Base-by-base conservation (phyloP, 2,113 vertebrate genomes). In the Catagonus wagneri region DNA sequence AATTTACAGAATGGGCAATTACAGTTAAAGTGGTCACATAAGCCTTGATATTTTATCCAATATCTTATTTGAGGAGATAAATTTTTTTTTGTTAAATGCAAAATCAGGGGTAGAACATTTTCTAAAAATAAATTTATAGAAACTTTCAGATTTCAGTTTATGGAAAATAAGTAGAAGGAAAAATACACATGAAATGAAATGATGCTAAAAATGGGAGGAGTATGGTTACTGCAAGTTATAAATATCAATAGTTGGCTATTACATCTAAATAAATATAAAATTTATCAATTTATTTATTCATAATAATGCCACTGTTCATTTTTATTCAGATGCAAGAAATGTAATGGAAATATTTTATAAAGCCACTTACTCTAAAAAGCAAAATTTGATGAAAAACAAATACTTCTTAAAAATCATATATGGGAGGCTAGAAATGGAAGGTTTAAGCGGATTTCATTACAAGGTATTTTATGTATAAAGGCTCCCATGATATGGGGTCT, bases 251-350 rank as follows among this genome's bases (percentile, higher is more conserved):
- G 52, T 14, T 87, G 10, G n/a, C 54, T 80, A 60, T 19, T 94
- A 29, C 3, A 50, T 65, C 32, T 54, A 54, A 61, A 34, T 54
- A 93, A 72, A 86, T 36, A 68, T 29, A 69, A 27, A 58, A 72
- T 1, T 79, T 36, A 44, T 78, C 91, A 61, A 36, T 23, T 25
- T 79, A 23, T 44, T 56, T 94, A 83, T 72, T 60, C 20, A 74
- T 34, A 68, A 65, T 61, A 81, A 60, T 13, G 9, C 4, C 23
- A 58, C 16, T 63, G 8, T 34, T 90, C 32, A 69, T 34, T 95
- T 83, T 87, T 92, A 81, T 76, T 96, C 32, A 63, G 15, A 76
- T 63, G 11, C 7, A 96, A 91, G 58, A 84, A 81, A 85, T 23
- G 68, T 6, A 63, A 65, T 34, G 25, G 50, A 84, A 76, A 95